Evolutionary conservation across 2,113 vertebrate genomes (phyloP).

Genomic region (Elanus axillaris): DNA sequence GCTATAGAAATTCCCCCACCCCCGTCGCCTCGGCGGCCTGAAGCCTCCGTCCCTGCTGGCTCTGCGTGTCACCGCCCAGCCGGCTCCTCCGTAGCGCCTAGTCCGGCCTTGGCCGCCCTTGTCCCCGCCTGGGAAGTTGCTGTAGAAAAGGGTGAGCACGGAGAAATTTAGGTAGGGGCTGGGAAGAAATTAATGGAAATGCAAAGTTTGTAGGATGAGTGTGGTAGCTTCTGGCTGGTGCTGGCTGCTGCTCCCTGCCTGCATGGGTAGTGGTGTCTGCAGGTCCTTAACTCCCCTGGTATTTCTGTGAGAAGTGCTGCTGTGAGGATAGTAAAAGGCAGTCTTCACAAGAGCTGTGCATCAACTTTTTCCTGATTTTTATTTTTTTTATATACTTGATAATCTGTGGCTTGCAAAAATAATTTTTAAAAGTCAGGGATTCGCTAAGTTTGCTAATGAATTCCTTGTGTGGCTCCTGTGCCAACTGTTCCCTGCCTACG

Average conservation of each 20-base stretch:
- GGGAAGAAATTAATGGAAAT: not conserved
- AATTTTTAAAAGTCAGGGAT: not conserved
- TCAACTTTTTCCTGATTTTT: not conserved
- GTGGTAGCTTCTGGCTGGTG: not conserved
- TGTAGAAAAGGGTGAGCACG: not conserved
- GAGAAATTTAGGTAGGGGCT: not conserved
- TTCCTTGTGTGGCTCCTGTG: not conserved
- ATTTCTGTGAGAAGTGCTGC: rapidly evolving
- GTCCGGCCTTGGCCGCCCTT: no score
- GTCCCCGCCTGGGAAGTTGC: not conserved
- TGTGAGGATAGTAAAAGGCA: no score
- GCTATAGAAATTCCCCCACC: rapidly evolving
- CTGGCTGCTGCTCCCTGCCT: not conserved
- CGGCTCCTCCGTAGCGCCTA: no score
- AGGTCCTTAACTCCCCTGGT: rapidly evolving
- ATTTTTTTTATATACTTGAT: not conserved
- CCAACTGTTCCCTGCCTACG: no score
- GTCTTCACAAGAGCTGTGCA: rapidly evolving
- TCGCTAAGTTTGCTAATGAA: not conserved
- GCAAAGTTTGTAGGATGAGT: not conserved
- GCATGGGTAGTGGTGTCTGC: rapidly evolving
- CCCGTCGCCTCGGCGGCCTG: rapidly evolving
- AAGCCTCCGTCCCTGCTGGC: rapidly evolving
- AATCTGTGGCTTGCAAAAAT: not conserved
- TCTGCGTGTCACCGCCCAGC: no score